These are phyloP conservation scores for Crotalus helleri DNA, from an alignment of 2,113 vertebrate genomes.

Conservation along the genomic window DNA sequence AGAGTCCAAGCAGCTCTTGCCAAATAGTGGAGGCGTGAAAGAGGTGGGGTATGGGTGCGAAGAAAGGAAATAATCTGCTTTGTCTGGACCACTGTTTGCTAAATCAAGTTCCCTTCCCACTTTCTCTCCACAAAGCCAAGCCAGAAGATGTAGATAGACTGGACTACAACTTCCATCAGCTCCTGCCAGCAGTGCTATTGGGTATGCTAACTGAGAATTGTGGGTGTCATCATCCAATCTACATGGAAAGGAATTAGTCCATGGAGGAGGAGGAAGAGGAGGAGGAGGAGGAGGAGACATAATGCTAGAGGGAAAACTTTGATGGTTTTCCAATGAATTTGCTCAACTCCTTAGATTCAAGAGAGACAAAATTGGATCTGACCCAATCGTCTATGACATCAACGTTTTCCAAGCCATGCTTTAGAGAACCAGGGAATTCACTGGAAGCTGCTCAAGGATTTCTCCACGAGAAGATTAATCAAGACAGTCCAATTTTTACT, in stretches of 20 bases:
- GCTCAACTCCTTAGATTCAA: background rate
- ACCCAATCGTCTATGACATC: background rate
- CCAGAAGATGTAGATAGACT: background rate
- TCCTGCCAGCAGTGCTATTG: background rate
- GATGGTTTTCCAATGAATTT: background rate
- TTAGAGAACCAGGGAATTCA: background rate
- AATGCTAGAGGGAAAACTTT: background rate
- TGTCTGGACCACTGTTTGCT: background rate
- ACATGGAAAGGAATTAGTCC: background rate
- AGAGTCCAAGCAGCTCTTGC: background rate
- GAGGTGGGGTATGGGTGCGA: no score
- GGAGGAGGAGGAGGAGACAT: no score
- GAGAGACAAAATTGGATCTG: background rate
- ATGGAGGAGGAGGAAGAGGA: no score
- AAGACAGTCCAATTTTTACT: background rate
- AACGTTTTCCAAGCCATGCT: background rate
- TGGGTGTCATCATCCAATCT: background rate
- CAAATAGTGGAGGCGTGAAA: background rate
- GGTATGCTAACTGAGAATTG: background rate
- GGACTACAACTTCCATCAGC: background rate
- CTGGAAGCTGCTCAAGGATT: background rate
- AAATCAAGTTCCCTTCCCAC: background rate
- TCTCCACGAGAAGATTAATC: background rate
- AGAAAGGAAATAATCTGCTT: background rate
- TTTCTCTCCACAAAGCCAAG: background rate